Base-by-base conservation (phyloP, 2,113 vertebrate species). In the Phoenicopterus ruber region DNA sequence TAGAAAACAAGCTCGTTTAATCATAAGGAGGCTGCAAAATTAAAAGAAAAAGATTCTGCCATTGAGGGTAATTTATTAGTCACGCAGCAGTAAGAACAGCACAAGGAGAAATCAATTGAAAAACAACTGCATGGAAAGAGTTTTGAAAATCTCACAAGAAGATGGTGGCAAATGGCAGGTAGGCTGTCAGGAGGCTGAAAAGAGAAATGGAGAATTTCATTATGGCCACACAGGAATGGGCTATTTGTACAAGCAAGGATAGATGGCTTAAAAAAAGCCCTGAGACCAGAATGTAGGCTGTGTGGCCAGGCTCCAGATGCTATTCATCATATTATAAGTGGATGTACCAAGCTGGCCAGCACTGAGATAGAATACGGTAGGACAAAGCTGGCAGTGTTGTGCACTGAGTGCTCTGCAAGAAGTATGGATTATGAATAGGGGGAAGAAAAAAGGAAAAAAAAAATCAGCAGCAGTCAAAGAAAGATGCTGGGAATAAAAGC, bases 271-370 rank as follows among this genome's bases (percentile, higher is more conserved):
- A 73, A 95, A 95, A 89, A 85, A 61, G 7, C 62, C 32, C 14
- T n/a, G 70, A 58, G 22, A 82, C 19, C 49, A 73, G 49, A 80
- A 93, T 21, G 40, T 47, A 91, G 61, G 17, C 50, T 94, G 46
- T 73, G 71, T 96, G 92, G 87, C 70, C 66, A 92, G 66, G 66
- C 3, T 96, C 62, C 94, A 94, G 58, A 38, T 82, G 26, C 15
- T 88, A 77, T 96, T 94, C 70, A 82, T 97, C 91, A 65, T 88
- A 82, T 91, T 85, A 19, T 50, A 91, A 95, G 82, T 91, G 58
- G 70, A 88, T 90, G 17, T 54, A 94, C 85, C 74, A 73, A 77
- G 81, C 25, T 85, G 54, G 44, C 74, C 78, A 90, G 61, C 47
- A 32, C 42, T 57, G 65, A 93, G 61, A 59, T 36, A 52, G 66